Evolutionary conservation across 2,113 vertebrate genomes (phyloP).

Genomic region (Capreolus pygargus): DNA sequence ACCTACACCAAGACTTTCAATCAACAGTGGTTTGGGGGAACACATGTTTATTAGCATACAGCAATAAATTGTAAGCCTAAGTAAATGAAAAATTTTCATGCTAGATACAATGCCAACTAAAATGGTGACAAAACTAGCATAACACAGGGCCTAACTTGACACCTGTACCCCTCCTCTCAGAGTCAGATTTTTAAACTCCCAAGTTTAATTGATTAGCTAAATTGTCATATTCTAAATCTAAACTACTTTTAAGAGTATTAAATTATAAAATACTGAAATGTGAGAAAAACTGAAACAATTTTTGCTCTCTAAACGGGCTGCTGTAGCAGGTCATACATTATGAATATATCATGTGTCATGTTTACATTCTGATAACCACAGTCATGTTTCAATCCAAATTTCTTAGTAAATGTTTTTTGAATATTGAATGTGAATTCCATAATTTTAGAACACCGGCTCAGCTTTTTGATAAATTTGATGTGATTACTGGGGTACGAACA

Average conservation of each 20-base stretch:
- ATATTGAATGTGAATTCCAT: not conserved
- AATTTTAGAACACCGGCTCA: not conserved
- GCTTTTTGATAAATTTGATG: not conserved
- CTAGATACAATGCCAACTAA: not conserved
- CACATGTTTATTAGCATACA: constrained; percentile 38
- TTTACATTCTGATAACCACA: constrained; percentile 22
- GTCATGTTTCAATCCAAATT: not conserved
- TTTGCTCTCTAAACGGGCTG: not conserved
- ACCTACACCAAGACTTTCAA: not conserved
- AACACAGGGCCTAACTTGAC: not conserved
- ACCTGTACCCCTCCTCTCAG: not conserved
- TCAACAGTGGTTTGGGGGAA: not conserved
- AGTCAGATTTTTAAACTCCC: not conserved
- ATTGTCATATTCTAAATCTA: not conserved
- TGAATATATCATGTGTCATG: not conserved
- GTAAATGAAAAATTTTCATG: not conserved
- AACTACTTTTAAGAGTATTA: constrained; percentile 12
- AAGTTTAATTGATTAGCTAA: not conserved
- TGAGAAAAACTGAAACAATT: constrained; percentile 29
- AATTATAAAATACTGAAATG: constrained; percentile 9
- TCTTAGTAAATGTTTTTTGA: not conserved
- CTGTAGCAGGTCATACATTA: not conserved
- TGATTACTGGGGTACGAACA: not conserved
- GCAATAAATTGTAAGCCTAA: not conserved
- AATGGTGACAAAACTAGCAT: not conserved